Evolutionary conservation across 2,888 invertebrate genomes (phyloP).

Genomic region (Epistrophella euchroma): DNA sequence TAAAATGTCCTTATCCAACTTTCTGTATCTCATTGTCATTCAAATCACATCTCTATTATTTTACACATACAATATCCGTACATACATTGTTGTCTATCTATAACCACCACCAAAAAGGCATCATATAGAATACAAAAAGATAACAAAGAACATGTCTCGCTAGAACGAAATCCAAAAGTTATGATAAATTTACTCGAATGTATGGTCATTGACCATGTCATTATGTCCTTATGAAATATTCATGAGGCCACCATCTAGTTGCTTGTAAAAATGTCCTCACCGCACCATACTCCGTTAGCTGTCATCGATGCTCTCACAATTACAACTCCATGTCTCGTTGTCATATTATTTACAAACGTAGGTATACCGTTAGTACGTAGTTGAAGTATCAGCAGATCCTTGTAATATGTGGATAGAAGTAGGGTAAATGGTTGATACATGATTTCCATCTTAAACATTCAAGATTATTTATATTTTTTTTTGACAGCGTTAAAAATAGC

Average conservation of each 20-base stretch:
- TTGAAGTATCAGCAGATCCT: constrained; percentile 1
- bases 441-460: constrained; percentile 3
- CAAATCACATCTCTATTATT: constrained; percentile 54
- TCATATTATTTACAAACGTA: constrained; percentile 22
- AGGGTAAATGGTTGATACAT: background rate
- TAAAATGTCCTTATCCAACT: constrained; percentile 55
- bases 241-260: constrained; percentile 60
- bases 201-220: constrained; percentile 74
- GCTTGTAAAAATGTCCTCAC: constrained; percentile 40
- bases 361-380: background rate
- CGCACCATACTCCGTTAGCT: background rate
- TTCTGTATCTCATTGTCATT: constrained; percentile 62
- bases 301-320: constrained; percentile 24
- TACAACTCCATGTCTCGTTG: constrained; percentile 32
- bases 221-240: constrained; percentile 73
- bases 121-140: background rate
- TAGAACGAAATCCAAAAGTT: constrained; percentile 50
- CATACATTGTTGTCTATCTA: background rate
- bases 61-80: background rate
- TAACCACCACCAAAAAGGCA: background rate
- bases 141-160: background rate
- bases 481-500: constrained; percentile 13
- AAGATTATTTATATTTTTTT: constrained; percentile 27
- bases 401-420: background rate
- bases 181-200: constrained; percentile 73